Conservation (phyloP, 2,797 vertebrate genomes). For the Neoniphon sammara region DNA sequence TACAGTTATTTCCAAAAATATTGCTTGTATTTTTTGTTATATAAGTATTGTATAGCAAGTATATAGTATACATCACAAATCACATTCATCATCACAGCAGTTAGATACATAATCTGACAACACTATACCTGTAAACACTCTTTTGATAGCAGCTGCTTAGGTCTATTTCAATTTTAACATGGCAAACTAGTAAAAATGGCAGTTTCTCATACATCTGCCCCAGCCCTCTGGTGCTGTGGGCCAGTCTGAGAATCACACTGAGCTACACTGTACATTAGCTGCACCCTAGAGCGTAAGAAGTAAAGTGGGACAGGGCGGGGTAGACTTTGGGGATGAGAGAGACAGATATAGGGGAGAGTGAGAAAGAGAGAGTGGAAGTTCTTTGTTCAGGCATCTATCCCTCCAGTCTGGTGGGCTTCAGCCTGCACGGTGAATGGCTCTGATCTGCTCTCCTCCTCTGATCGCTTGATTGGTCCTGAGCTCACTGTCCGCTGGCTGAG, state of each 20-base stretch:
- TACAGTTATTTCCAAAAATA: no score
- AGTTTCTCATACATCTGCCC: constrained; percentile 48
- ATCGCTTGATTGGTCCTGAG: constrained; percentile 82
- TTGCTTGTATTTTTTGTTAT: no score
- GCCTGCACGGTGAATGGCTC: constrained; percentile 65
- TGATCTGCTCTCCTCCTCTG: constrained; percentile 70
- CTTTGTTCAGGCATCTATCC: constrained; percentile 77
- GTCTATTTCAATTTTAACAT: constrained; percentile 58
- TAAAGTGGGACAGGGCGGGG: constrained; percentile 67
- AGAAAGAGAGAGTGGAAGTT: constrained; percentile 52
- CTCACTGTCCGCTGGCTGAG: constrained; percentile 80
- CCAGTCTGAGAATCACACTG: constrained; percentile 55
- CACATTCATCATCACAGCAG: no score
- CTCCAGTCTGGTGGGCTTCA: constrained; percentile 64
- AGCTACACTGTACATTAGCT: constrained; percentile 63
- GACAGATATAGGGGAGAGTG: constrained; percentile 29
- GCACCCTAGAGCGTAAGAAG: constrained; percentile 61
- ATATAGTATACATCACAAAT: no score
- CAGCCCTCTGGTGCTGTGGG: constrained; percentile 70
- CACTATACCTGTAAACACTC: background rate
- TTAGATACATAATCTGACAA: no score
- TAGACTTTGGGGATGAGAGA: constrained; percentile 56
- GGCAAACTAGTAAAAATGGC: constrained; percentile 51
- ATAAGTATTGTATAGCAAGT: no score
- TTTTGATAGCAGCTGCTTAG: constrained; percentile 22